These are phyloP conservation scores for Heliconius aoede DNA, from an alignment of 2,888 invertebrate species.

Conservation along the genomic window DNA sequence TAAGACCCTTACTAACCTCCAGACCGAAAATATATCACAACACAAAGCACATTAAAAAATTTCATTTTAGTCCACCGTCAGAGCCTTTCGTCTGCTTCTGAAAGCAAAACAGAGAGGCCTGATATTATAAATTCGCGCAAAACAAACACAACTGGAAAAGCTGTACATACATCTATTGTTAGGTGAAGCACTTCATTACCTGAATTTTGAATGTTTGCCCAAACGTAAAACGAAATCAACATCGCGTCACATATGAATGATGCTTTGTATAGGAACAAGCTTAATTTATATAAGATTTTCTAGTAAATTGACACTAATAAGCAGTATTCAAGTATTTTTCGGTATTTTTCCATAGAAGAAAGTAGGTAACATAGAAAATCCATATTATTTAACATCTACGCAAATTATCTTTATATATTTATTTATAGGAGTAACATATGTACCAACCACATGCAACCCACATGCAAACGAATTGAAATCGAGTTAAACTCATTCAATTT, in stretches of 20 bases:
- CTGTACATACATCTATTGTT: slow-evolving; percentile 65
- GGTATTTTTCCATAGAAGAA: background rate
- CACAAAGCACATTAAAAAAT: slow-evolving; percentile 39
- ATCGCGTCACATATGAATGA: slow-evolving; percentile 39
- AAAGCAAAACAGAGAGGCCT: slow-evolving; percentile 50
- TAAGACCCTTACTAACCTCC: slow-evolving; percentile 38
- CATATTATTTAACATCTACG: too few species aligned
- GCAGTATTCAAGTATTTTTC: background rate
- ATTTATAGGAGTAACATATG: too few species aligned
- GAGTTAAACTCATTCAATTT: too few species aligned
- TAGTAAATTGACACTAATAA: background rate
- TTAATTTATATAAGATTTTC: background rate
- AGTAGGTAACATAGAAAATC: too few species aligned
- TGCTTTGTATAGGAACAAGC: background rate
- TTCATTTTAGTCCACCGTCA: slow-evolving; percentile 38
- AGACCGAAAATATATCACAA: slow-evolving; percentile 38
- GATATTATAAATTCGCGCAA: slow-evolving; percentile 56
- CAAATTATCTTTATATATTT: too few species aligned
- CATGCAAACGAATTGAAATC: too few species aligned
- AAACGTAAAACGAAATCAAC: slow-evolving; percentile 33
- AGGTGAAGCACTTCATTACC: slow-evolving; percentile 39
- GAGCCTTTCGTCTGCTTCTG: slow-evolving; percentile 36
- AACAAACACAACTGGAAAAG: slow-evolving; percentile 52
- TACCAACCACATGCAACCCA: too few species aligned
- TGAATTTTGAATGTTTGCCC: slow-evolving; percentile 43